Evolutionary conservation across 1,140 invertebrate genomes (phyloP).

Genomic region (Mylabris phalerata): DNA sequence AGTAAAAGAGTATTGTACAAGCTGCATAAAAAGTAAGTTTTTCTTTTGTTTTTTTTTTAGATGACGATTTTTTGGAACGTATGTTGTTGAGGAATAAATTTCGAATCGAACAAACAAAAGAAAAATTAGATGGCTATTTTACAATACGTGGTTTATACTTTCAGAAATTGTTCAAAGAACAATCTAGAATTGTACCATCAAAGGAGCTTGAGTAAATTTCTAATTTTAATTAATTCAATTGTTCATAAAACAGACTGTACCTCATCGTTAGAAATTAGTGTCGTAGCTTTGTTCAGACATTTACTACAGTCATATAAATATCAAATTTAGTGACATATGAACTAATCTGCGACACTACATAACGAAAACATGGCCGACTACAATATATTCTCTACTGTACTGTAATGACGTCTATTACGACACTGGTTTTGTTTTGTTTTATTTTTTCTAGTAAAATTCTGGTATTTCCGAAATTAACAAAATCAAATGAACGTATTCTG

Average conservation of each 20-base stretch:
- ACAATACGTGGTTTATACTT: neutral
- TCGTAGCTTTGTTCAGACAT: no score
- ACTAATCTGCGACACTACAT: no score
- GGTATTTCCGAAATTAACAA: neutral
- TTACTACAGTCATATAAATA: no score
- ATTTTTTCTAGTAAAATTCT: neutral
- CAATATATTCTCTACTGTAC: no score
- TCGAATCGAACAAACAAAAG: constrained; percentile 6
- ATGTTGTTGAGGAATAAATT: constrained; percentile 12
- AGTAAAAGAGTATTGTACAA: no score
- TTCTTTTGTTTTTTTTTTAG: neutral
- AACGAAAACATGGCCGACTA: no score
- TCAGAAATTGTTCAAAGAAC: neutral
- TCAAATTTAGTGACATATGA: no score
- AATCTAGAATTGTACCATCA: constrained; percentile 7
- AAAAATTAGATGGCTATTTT: constrained; percentile 11
- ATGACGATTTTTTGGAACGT: constrained; percentile 8
- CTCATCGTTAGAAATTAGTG: neutral
- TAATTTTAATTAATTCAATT: no score
- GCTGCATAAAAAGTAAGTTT: neutral
- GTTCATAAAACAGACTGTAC: no score
- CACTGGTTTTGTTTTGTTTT: neutral
- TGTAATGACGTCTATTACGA: no score
- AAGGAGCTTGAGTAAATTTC: neutral
- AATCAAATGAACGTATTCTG: neutral